Base-by-base conservation (phyloP, 2,113 vertebrate genomes). In the Anguilla rostrata region DNA sequence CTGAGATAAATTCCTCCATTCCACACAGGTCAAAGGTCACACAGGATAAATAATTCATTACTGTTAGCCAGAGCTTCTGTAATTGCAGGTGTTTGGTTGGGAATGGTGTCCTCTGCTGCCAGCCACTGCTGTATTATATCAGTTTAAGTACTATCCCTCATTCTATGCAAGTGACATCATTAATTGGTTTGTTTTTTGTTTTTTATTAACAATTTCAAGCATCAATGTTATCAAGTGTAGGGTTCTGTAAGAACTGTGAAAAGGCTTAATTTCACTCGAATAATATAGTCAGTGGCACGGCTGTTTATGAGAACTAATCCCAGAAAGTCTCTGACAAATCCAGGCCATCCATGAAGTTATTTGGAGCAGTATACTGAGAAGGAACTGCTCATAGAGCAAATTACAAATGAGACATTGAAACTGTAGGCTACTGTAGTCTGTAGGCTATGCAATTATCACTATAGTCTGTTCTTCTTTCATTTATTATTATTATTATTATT, bases 21-120 rank as follows among this genome's bases (percentile, higher is more conserved):
- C 71, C 71, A 75, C 71, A 75, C 20, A 34, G 26, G 71, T 75
- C 71, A 75, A 75, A 75, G 71, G 71, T 75, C n/a, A 75, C 71
- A 75, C 26, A 7, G 63, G 63, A 9, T 34, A 75, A 75, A 75
- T 75, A 75, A 34, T 75, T 75, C n/a, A 75, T 34, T 12, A 75
- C 71, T 34, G 71, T 26, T n/a, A 75, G n/a, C 12, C 71, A 75
- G 12, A 75, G 71, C 26, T 75, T 26, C 71, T 75, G 26, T n/a
- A 75, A 75, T 75, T 75, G 71, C 26, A 12, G 71, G 1, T 29
- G 71, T 34, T 75, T 29, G 11, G 22, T 34, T 75, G 71, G 16
- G 71, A 75, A 75, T 75, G 71, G 26, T 75, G 71, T 75, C n/a
- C 9, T 75, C 60, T 75, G n/a, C 26, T 75, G 71, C 26, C 26